A percentile compares a stretch with the other conserved stretches of the same genome.
These are phyloP conservation scores for Bostrychus sinensis DNA, from an alignment of 2,113 vertebrate genomes.

Conservation along the genomic window DNA sequence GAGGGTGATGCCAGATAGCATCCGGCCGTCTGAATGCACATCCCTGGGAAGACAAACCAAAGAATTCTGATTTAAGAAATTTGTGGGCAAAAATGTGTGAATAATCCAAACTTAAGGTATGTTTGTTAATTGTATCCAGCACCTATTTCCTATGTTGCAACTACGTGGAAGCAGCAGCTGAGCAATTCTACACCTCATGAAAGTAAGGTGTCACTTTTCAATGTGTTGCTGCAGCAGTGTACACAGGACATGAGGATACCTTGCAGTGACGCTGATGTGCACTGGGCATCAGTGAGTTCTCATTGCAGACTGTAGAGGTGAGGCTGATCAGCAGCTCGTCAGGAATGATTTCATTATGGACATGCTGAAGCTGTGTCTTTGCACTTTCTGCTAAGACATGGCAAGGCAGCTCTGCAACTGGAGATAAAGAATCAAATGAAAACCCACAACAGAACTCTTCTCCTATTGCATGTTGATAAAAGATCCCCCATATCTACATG, in stretches of 20 bases:
- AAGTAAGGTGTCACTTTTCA: no score
- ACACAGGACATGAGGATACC: constrained; percentile 18
- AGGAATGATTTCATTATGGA: constrained; percentile 73
- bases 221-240: background rate
- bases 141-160: no score
- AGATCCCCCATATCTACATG: no score
- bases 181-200: no score
- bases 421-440: background rate
- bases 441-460: background rate
- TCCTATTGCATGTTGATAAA: no score
- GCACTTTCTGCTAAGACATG: background rate
- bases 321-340: constrained; percentile 83
- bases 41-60: constrained; percentile 65
- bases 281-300: constrained; percentile 48
- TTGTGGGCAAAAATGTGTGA: no score
- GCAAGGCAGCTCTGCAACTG: constrained; percentile 20
- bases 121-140: no score
- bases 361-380: constrained; percentile 10
- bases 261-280: constrained; percentile 62
- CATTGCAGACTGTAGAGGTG: constrained; percentile 65
- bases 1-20: constrained; percentile 85
- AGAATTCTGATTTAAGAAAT: no score
- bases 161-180: no score
- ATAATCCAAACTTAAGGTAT: no score
- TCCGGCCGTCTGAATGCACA: constrained; percentile 71